A percentile compares a stretch with the other conserved stretches of the same genome.
Evolutionary conservation across 2,797 vertebrate genomes (phyloP).

Genomic region (Graptemys geographica): DNA sequence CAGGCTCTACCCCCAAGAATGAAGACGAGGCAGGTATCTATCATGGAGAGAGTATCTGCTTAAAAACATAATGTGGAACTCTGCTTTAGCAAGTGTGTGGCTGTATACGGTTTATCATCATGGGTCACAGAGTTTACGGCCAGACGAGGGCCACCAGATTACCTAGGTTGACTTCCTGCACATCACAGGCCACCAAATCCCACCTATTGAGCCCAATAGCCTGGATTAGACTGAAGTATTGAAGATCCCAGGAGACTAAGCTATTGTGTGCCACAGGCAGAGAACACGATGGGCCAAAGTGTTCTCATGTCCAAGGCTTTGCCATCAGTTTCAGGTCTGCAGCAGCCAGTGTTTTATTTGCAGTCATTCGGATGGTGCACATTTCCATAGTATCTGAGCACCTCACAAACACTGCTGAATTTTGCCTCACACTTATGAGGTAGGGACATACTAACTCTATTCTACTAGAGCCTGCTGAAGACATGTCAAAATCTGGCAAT

Average conservation of each 20-base stretch:
- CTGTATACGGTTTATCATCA: background rate
- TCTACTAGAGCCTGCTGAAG: background rate
- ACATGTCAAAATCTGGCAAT: background rate
- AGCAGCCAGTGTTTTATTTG: background rate
- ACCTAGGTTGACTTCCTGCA: background rate
- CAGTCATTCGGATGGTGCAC: accelerated
- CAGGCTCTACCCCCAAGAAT: background rate
- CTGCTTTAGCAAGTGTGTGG: background rate
- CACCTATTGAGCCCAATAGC: background rate
- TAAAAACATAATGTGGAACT: accelerated
- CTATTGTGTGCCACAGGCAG: background rate
- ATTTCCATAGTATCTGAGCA: background rate
- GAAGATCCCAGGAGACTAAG: background rate
- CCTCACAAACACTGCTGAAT: accelerated
- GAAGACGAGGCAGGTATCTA: background rate
- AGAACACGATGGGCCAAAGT: background rate
- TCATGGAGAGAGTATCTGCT: background rate
- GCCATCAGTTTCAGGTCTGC: background rate
- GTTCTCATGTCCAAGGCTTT: background rate
- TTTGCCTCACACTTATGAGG: too few relatives aligned
- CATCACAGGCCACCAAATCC: background rate
- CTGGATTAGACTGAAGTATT: background rate
- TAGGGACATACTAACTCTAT: background rate
- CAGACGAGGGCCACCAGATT: background rate
- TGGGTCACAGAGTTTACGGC: background rate